phyloP scores from a whole-genome alignment of 2,888 invertebrate species.

The Polydrusus cervinus region DNA sequence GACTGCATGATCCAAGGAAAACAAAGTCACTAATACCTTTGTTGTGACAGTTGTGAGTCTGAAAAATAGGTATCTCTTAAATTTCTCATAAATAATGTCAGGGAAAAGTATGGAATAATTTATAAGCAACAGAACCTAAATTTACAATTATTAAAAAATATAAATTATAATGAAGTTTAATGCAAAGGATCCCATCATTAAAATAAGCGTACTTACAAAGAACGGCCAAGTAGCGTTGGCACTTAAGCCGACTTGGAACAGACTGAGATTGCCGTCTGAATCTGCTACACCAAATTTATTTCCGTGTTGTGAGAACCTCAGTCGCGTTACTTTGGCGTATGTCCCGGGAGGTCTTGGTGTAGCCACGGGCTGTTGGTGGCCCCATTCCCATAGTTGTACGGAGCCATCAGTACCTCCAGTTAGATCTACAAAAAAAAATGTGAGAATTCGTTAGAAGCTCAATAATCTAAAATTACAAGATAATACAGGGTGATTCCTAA shows the following conservation, averaged over 20 bases:
- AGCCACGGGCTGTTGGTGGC: constrained; percentile 92
- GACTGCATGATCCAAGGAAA: constrained; percentile 97
- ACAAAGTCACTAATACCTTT: constrained; percentile 98
- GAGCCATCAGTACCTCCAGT: constrained; percentile 97
- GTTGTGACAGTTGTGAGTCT: constrained; percentile 97
- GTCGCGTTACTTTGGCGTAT: constrained; percentile 95
- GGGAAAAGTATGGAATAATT: no score
- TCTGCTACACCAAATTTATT: constrained; percentile 99
- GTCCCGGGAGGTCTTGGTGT: constrained; percentile 94
- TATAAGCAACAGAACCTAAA: no score
- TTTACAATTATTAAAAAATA: no score
- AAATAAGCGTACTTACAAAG: constrained; percentile 81
- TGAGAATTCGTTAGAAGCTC: neutral
- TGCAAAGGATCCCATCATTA: no score
- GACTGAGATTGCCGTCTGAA: constrained; percentile 95
- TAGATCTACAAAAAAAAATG: constrained; percentile 77
- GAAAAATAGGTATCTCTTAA: constrained; percentile 65
- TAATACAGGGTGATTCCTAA: no score
- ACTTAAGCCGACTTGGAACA: constrained; percentile 93
- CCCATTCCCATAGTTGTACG: constrained; percentile 99
- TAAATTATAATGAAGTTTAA: no score
- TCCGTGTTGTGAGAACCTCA: constrained; percentile 96
- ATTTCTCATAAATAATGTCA: neutral
- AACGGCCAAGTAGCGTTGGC: constrained; percentile 86
- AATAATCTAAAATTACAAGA: no score